Percentiles rank a stretch among this genome's conserved stretches.
phyloP scores from a whole-genome alignment of 2,113 vertebrate genomes.

The Rhinichthys klamathensis region DNA sequence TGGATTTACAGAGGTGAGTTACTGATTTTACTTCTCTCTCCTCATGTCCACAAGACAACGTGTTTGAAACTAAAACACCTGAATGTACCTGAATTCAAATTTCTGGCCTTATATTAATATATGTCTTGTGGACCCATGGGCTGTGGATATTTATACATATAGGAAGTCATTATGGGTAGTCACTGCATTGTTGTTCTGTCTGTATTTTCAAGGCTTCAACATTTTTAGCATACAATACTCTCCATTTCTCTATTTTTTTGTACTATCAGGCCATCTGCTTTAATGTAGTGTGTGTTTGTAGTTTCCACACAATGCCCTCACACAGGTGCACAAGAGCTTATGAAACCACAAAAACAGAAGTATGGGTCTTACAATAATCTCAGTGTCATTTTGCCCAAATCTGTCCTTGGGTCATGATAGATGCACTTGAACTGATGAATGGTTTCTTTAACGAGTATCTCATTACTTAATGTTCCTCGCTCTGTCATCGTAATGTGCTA shows the following conservation, averaged over 20 bases:
- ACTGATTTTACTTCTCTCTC: slow-evolving; percentile 36
- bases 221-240: not conserved
- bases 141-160: not conserved
- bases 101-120: not conserved
- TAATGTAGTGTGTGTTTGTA: not conserved
- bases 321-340: slow-evolving; percentile 17
- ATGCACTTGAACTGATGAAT: slow-evolving; percentile 2
- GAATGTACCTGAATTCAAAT: not conserved
- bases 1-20: slow-evolving; percentile 91
- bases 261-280: not conserved
- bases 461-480: not conserved
- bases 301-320: not conserved
- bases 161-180: not conserved
- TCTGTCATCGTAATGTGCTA: not conserved
- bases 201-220: not conserved
- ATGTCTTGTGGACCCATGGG: not conserved
- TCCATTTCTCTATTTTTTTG: not conserved
- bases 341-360: slow-evolving; percentile 11
- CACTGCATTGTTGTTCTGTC: not conserved
- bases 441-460: slow-evolving; percentile 28
- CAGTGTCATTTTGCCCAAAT: not conserved
- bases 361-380: not conserved
- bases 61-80: not conserved
- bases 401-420: not conserved
- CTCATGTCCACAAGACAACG: not conserved